Conservation (phyloP, 2,113 vertebrate species). For the Uropsilus gracilis region DNA sequence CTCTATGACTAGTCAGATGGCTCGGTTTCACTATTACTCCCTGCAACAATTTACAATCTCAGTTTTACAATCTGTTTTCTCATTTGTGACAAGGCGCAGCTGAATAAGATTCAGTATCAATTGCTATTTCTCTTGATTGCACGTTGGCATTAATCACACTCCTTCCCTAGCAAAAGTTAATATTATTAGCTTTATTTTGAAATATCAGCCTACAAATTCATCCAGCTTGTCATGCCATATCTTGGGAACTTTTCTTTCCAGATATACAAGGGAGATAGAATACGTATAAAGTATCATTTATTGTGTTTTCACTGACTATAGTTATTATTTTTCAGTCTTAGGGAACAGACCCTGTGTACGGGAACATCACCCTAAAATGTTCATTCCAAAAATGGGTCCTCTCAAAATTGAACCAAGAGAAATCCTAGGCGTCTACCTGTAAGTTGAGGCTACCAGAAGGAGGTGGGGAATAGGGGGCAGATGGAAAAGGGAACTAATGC, state of each 20-base stretch:
- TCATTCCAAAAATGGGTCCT: background rate
- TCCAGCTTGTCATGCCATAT: background rate
- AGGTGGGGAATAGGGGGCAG: too few relatives aligned
- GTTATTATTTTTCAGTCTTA: background rate
- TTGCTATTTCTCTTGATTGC: background rate
- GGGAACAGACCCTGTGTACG: background rate
- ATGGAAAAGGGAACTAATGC: too few relatives aligned
- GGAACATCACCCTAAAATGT: background rate
- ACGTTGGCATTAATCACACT: background rate
- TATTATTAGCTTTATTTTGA: background rate
- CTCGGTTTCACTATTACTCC: background rate
- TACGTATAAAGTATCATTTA: background rate
- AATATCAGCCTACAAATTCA: background rate
- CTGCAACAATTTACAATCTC: background rate
- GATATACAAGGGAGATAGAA: background rate
- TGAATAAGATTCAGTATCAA: background rate
- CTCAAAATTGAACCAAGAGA: background rate
- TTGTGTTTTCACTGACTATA: constrained; percentile 5
- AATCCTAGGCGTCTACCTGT: too few relatives aligned
- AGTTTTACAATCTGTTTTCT: constrained; percentile 1
- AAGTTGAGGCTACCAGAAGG: too few relatives aligned
- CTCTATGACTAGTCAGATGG: background rate
- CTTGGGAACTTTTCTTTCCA: background rate
- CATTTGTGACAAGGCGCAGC: background rate
- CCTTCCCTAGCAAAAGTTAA: background rate